phyloP scores from a whole-genome alignment of 2,888 invertebrate genomes.

The Plebejus melissa region DNA sequence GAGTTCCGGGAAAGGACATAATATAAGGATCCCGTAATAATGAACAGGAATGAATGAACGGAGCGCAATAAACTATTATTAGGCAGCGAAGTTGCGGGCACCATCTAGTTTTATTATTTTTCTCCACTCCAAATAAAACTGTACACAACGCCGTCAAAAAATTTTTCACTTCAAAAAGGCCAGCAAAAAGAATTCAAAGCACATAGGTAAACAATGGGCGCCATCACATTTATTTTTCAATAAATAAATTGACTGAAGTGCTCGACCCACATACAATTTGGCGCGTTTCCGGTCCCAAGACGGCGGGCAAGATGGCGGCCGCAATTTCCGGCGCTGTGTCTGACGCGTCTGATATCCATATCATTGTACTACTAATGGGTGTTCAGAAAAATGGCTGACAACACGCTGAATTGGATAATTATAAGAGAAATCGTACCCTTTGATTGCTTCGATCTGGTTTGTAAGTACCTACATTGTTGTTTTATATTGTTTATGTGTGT shows the following conservation, averaged over 20 bases:
- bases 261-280: constrained; percentile 45
- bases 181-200: not conserved
- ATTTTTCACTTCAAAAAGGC: not conserved
- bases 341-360: constrained; percentile 45
- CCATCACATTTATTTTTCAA: constrained; percentile 9
- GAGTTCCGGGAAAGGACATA: too few relatives aligned
- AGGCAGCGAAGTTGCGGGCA: too few relatives aligned
- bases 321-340: constrained; percentile 61
- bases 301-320: constrained; percentile 46
- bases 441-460: not conserved
- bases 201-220: not conserved
- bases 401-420: constrained; percentile 12
- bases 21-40: too few relatives aligned
- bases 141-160: not conserved
- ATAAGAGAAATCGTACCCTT: not conserved
- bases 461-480: not conserved
- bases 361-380: constrained; percentile 26
- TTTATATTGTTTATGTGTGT: not conserved
- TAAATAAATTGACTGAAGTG: constrained; percentile 27
- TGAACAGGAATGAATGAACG: too few relatives aligned
- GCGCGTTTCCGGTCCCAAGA: constrained; percentile 50
- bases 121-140: too few relatives aligned
- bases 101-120: too few relatives aligned
- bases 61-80: too few relatives aligned
- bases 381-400: constrained; percentile 9